Evolutionary conservation across 92 coral and sea anemone species (phyloP).

Genomic region (Porites evermanni): DNA sequence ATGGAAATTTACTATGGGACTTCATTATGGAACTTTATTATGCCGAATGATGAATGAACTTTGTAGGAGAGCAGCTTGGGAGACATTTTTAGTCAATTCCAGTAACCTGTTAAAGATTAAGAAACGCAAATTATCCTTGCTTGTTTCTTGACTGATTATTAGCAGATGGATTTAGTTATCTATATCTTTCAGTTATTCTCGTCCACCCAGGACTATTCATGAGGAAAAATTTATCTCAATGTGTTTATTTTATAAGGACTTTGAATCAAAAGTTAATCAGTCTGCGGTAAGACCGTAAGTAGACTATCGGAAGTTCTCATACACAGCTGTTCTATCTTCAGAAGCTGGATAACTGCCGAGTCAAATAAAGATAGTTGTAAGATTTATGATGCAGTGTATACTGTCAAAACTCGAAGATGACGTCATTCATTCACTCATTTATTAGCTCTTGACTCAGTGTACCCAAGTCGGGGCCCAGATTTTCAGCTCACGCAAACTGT

Average conservation of each 20-base stretch:
- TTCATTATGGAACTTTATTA: too few relatives aligned
- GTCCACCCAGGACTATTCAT: neutral
- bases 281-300: neutral
- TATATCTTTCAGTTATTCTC: neutral
- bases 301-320: neutral
- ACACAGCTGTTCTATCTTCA: neutral
- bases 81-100: neutral
- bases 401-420: too few relatives aligned
- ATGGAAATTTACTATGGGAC: too few relatives aligned
- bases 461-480: too few relatives aligned
- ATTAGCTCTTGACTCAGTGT: too few relatives aligned
- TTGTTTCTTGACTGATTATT: neutral
- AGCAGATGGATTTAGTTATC: slow-evolving; percentile 13
- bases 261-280: slow-evolving; percentile 7
- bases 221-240: neutral
- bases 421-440: too few relatives aligned
- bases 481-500: slow-evolving; percentile 7
- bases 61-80: slow-evolving; percentile 10
- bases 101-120: neutral
- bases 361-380: too few relatives aligned
- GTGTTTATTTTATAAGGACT: slow-evolving; percentile 7
- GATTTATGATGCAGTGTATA: too few relatives aligned
- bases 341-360: neutral
- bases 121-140: neutral
- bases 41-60: neutral